phyloP scores from a whole-genome alignment of 2,888 invertebrate genomes.

The Hydrotaea cyrtoneurina region DNA sequence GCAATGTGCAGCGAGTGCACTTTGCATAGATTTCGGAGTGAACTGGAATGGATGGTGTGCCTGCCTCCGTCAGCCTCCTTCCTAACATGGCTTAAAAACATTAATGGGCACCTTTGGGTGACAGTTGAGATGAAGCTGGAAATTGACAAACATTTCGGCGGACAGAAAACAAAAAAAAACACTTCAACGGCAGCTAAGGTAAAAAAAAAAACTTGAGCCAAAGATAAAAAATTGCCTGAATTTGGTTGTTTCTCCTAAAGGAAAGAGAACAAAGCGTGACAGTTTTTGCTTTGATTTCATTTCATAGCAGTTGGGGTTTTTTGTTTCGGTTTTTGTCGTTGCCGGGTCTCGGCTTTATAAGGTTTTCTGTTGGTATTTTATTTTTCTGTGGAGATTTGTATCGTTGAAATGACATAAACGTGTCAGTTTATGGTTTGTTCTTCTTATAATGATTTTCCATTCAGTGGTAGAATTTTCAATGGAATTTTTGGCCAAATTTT shows the following conservation, averaged over 20 bases:
- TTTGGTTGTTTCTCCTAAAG: constrained; percentile 24
- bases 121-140: constrained; percentile 51
- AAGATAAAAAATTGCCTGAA: constrained; percentile 37
- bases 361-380: neutral
- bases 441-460: constrained; percentile 31
- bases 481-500: constrained; percentile 5
- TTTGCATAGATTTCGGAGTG: constrained; percentile 32
- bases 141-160: constrained; percentile 61
- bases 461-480: neutral
- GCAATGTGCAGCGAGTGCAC: constrained; percentile 36
- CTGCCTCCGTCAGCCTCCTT: neutral
- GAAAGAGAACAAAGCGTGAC: constrained; percentile 64
- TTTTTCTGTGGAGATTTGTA: constrained; percentile 54
- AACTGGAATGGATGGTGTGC: constrained; percentile 9
- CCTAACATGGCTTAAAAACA: constrained; percentile 5
- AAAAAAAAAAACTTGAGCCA: constrained; percentile 20
- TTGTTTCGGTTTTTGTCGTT: constrained; percentile 15
- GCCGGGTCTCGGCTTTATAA: neutral
- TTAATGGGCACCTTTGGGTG: constrained; percentile 53
- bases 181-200: neutral
- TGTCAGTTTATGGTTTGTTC: constrained; percentile 59
- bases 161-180: neutral
- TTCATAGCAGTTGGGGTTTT: constrained; percentile 10
- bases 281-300: constrained; percentile 27
- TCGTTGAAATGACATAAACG: constrained; percentile 66